Percentiles rank a stretch among this genome's conserved stretches.
These are phyloP conservation scores for Corynorhinus townsendii DNA, from an alignment of 2,113 vertebrate genomes.

Conservation along the genomic window DNA sequence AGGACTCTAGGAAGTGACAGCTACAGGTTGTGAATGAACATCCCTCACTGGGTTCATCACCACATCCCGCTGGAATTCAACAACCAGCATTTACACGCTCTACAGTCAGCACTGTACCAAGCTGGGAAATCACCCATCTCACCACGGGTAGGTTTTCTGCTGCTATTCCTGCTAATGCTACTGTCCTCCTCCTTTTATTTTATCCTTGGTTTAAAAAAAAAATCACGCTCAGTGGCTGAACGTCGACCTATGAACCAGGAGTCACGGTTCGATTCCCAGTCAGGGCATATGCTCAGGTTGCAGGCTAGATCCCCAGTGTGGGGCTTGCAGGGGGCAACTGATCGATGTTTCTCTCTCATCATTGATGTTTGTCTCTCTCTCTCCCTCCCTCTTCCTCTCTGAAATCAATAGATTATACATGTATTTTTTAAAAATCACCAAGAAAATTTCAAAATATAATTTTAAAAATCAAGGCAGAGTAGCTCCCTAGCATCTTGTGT, in stretches of 20 bases:
- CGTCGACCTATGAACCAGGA: no score
- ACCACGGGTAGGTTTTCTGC: not conserved
- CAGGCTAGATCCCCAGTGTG: no score
- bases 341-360: no score
- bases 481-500: not conserved
- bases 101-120: not conserved
- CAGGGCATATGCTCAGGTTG: no score
- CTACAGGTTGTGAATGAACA: not conserved
- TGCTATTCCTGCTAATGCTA: not conserved
- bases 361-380: no score
- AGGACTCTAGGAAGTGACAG: not conserved
- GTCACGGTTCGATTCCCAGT: no score
- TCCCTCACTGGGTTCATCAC: not conserved
- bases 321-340: no score
- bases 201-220: not conserved
- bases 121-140: not conserved
- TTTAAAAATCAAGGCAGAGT: not conserved
- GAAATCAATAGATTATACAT: no score
- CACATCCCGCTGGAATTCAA: not conserved
- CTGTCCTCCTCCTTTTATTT: not conserved
- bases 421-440: not conserved
- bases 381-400: no score
- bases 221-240: not conserved
- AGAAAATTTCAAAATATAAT: not conserved
- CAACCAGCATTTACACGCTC: not conserved